Percentiles rank a stretch among this genome's conserved stretches.
These are phyloP conservation scores for Hydropotes inermis DNA, from an alignment of 2,113 vertebrate genomes.

Conservation along the genomic window DNA sequence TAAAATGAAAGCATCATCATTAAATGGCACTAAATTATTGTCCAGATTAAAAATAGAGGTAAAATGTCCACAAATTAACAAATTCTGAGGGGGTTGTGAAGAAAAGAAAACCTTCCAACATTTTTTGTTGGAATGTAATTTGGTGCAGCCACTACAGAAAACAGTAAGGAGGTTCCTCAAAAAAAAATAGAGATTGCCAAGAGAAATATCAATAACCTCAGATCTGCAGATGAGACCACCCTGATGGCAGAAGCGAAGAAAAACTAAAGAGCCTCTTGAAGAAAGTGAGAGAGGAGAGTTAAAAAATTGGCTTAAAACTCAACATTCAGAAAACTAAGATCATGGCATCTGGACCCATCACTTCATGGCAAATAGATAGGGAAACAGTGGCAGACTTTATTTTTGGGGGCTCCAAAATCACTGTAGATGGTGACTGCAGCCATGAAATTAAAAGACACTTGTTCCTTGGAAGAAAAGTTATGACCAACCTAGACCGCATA, in stretches of 20 bases:
- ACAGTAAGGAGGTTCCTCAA: background rate
- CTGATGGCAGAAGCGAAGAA: background rate
- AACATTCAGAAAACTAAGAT: background rate
- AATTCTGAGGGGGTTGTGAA: background rate
- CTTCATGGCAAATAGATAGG: background rate
- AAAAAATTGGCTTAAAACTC: background rate
- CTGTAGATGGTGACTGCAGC: background rate
- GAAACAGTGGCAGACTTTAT: background rate
- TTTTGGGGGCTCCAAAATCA: fast-evolving
- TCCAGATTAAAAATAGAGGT: background rate
- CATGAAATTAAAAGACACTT: background rate
- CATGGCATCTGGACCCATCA: background rate
- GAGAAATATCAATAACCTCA: background rate
- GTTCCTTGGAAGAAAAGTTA: background rate
- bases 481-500: background rate
- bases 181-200: background rate
- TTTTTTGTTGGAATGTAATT: background rate
- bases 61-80: background rate
- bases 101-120: background rate
- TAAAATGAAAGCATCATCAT: conserved; percentile 1
- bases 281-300: background rate
- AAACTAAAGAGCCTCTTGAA: background rate
- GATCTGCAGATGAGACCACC: background rate
- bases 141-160: background rate
- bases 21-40: background rate